phyloP scores from a whole-genome alignment of 2,888 invertebrate genomes.

The Rhagonycha lutea region DNA sequence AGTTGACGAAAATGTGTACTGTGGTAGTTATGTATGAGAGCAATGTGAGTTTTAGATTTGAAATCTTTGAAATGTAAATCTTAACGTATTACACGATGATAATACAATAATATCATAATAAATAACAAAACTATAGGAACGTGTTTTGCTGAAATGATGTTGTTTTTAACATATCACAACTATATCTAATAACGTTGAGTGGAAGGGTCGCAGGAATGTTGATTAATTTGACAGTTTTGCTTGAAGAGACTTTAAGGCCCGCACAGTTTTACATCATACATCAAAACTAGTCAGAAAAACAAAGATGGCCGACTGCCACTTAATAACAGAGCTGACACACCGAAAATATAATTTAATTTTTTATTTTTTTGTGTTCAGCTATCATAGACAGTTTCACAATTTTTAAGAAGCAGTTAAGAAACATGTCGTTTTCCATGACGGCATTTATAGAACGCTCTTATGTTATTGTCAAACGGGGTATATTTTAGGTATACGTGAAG shows the following conservation, averaged over 20 bases:
- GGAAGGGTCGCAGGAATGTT: constrained; percentile 44
- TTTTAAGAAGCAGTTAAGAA: constrained; percentile 23
- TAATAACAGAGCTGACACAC: constrained; percentile 52
- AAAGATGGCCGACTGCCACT: constrained; percentile 49
- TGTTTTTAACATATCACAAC: constrained; percentile 32
- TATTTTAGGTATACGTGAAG: constrained; percentile 51
- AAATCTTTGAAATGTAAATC: background rate
- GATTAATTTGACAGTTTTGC: constrained; percentile 51
- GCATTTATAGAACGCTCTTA: constrained; percentile 25
- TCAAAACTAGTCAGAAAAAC: constrained; percentile 47
- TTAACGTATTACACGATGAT: background rate
- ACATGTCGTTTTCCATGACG: constrained; percentile 10
- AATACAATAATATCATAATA: background rate
- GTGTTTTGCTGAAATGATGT: constrained; percentile 18
- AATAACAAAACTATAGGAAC: constrained; percentile 7
- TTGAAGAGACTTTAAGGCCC: constrained; percentile 45
- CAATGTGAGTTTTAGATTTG: background rate
- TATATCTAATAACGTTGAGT: constrained; percentile 46
- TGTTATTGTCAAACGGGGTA: constrained; percentile 43
- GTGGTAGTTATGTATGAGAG: background rate
- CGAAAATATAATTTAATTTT: constrained; percentile 53
- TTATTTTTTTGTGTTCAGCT: constrained; percentile 43
- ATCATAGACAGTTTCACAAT: constrained; percentile 30
- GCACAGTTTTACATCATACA: constrained; percentile 48
- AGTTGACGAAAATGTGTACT: background rate